phyloP scores from a whole-genome alignment of 2,888 invertebrate species.

The Xylophagus ater region DNA sequence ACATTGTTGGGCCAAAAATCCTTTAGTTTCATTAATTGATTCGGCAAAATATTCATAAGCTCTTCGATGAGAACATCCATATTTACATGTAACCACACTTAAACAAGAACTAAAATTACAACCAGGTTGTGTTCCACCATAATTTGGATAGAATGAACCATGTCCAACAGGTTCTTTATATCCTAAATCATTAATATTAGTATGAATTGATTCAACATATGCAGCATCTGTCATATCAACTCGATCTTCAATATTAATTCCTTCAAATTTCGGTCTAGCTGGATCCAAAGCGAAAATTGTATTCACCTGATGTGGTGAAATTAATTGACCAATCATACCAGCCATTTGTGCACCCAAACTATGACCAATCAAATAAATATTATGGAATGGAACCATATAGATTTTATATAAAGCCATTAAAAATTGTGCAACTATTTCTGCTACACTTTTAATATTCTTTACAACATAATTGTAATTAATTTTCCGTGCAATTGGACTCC shows the following conservation, averaged over 20 bases:
- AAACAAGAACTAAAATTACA: constrained; percentile 17
- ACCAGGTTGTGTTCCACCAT: constrained; percentile 22
- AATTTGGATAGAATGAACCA: constrained; percentile 24
- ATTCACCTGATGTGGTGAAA: constrained; percentile 25
- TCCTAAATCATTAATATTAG: constrained; percentile 19
- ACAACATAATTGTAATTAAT: constrained; percentile 32
- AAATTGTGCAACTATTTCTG: constrained; percentile 24
- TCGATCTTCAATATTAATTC: constrained; percentile 7
- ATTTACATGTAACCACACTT: too few relatives aligned
- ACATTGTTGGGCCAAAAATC: constrained; percentile 12
- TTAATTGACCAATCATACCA: constrained; percentile 34
- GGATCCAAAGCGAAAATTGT: constrained; percentile 24
- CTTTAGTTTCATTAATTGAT: constrained; percentile 6
- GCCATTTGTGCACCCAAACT: constrained; percentile 39
- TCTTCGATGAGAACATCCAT: constrained; percentile 14
- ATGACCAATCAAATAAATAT: constrained; percentile 37
- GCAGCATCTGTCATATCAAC: constrained; percentile 19
- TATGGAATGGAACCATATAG: constrained; percentile 24
- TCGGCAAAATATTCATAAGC: constrained; percentile 10
- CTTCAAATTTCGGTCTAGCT: constrained; percentile 17
- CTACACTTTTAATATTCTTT: constrained; percentile 21
- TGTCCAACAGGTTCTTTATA: constrained; percentile 18
- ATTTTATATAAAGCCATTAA: constrained; percentile 27
- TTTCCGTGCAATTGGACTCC: constrained; percentile 33
- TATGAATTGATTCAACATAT: constrained; percentile 23